Evolutionary conservation across 2,113 vertebrate genomes (phyloP), one percentile per base, ranked within the genome.

Genomic region (Mus spicilegus): DNA sequence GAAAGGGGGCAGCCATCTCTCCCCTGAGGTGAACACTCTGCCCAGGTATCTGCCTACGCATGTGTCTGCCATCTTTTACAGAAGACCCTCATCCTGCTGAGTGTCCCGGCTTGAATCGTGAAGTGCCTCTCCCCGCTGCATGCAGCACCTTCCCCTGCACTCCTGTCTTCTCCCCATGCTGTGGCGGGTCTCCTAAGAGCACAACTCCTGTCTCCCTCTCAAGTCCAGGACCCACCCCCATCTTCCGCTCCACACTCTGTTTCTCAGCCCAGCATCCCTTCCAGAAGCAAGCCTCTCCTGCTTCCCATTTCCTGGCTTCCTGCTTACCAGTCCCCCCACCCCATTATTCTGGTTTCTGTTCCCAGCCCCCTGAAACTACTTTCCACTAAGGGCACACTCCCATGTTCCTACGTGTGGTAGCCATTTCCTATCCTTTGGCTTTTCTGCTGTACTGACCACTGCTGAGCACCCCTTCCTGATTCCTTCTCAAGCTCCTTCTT

Each of bases 41-140:
- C 54, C 1, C 1, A 39, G 10, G 46, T 20, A 26, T 10, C 33
- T 36, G 39, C 4, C 7, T 9, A 5, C 28, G 8, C n/a, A 6
- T 69, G 13, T 69, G 30, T 75, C 33, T 11, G 58, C 73, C 36
- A 1, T 93, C 67, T 93, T 76, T 80, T 36, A n/a, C 3, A 88
- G 84, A 26, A 88, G 84, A 26, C 39, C 2, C 42, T 70, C 22
- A 14, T 5, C 72, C 67, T 73, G 7, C 0, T 13, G 19, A 42
- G 80, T 54, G 46, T 39, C 20, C 2, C 61, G 70, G 85, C 19
- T n/a, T 54, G 20, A 16, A 49, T 20, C 12, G 17, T 26, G 77
- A 42, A 13, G 20, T 14, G 33, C n/a, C 26, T 24, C 67, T 56
- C 56, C 54, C 42, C 7, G 1, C 17, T 2, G 1, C 22, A 4